phyloP scores from a whole-genome alignment of 2,888 invertebrate species.

The Drosophila affinis region DNA sequence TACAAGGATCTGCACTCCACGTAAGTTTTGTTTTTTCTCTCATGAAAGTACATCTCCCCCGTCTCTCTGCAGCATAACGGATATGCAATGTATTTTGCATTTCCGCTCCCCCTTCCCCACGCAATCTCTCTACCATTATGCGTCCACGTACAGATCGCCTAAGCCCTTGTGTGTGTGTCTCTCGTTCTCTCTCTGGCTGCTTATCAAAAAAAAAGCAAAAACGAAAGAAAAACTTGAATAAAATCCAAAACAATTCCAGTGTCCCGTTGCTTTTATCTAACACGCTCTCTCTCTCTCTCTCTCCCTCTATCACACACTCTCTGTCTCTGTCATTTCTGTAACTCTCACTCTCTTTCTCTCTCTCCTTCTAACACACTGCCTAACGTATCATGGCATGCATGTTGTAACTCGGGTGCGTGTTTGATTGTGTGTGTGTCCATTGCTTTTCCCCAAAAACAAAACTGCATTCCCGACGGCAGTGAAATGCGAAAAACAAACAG shows the following conservation, averaged over 20 bases:
- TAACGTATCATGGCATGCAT: conserved; percentile 25
- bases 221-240: background rate
- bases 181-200: conserved; percentile 29
- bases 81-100: conserved; percentile 29
- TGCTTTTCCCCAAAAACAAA: background rate
- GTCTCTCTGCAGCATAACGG: background rate
- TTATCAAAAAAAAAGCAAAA: conserved; percentile 53
- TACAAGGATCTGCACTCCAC: conserved; percentile 92
- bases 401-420: conserved; percentile 17
- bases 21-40: conserved; percentile 86
- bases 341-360: conserved; percentile 37
- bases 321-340: conserved; percentile 21
- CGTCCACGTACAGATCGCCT: conserved; percentile 46
- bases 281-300: conserved; percentile 46
- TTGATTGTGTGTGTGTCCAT: conserved; percentile 13
- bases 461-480: conserved; percentile 45
- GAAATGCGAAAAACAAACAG: conserved; percentile 74
- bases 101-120: conserved; percentile 45
- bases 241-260: conserved; percentile 16
- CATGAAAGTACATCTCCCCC: background rate
- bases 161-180: conserved; percentile 42
- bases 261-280: conserved; percentile 63
- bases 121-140: conserved; percentile 49
- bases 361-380: conserved; percentile 28
- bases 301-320: conserved; percentile 27